Conservation (phyloP, 2,888 invertebrate genomes). For the Halictus ligatus region DNA sequence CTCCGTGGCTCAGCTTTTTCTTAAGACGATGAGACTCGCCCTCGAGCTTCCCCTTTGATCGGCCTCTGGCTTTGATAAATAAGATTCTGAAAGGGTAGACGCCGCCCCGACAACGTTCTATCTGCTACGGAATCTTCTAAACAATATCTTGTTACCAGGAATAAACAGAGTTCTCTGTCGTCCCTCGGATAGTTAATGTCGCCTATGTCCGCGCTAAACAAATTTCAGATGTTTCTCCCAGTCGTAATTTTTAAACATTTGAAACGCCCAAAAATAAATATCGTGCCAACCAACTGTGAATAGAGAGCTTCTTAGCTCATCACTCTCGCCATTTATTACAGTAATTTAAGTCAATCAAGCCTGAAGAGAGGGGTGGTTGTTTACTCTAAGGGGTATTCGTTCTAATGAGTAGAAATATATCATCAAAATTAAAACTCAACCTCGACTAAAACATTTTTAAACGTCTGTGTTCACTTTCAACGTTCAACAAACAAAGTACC, state of each 20-base stretch:
- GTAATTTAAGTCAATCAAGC: too few species aligned
- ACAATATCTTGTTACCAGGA: not conserved
- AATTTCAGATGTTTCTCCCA: not conserved
- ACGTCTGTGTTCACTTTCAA: too few species aligned
- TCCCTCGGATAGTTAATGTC: not conserved
- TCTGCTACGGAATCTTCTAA: not conserved
- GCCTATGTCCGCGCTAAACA: not conserved
- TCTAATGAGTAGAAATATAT: too few species aligned
- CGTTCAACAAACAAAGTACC: too few species aligned
- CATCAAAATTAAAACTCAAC: too few species aligned
- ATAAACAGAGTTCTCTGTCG: not conserved
- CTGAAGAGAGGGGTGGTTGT: too few species aligned
- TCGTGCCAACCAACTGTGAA: too few species aligned
- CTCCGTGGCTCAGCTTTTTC: not conserved
- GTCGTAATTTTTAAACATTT: not conserved
- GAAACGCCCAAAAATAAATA: not conserved
- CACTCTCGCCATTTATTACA: too few species aligned
- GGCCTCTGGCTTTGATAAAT: constrained; percentile 2
- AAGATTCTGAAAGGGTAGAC: constrained; percentile 11
- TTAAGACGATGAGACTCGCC: not conserved
- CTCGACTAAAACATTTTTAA: too few species aligned
- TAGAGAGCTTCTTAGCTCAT: too few species aligned
- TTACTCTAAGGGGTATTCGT: too few species aligned
- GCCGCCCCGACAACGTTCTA: not conserved
- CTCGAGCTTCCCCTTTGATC: constrained; percentile 1